Conservation (phyloP, 2,113 vertebrate species). For the Rhinopomastus cyanomelas region DNA sequence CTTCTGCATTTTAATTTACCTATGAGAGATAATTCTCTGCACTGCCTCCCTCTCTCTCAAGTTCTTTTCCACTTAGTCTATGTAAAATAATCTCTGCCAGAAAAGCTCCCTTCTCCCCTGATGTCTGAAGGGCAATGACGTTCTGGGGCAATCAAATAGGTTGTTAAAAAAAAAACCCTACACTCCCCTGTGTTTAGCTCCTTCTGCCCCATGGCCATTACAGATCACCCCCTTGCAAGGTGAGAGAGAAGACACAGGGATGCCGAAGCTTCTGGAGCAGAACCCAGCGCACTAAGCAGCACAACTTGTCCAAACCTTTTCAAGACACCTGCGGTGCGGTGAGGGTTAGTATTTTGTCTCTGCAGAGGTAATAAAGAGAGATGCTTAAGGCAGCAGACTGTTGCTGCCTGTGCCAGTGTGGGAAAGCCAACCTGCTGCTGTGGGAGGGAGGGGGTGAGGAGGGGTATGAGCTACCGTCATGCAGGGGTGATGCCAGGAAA, state of each 20-base stretch:
- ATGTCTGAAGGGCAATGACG: background rate
- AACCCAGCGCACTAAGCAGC: background rate
- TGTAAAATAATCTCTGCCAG: background rate
- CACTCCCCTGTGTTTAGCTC: background rate
- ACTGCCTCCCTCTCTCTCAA: background rate
- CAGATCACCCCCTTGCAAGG: fast-evolving
- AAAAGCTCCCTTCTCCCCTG: background rate
- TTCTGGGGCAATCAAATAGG: background rate
- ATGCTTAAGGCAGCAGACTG: background rate
- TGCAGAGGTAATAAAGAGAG: background rate
- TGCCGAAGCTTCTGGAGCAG: background rate
- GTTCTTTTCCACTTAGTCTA: background rate
- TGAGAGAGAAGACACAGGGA: background rate
- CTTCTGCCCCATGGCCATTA: fast-evolving
- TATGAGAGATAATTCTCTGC: background rate
- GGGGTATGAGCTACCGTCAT: background rate
- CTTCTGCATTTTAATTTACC: background rate
- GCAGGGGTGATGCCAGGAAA: background rate
- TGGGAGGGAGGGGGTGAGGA: background rate
- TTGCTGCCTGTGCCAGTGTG: background rate
- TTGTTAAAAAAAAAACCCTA: background rate
- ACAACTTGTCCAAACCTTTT: background rate
- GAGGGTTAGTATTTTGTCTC: background rate
- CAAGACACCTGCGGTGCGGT: background rate
- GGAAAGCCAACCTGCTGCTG: background rate